Conservation (phyloP, 53 echinoderm and acorn worm genomes). For the Glandiceps talaboti region DNA sequence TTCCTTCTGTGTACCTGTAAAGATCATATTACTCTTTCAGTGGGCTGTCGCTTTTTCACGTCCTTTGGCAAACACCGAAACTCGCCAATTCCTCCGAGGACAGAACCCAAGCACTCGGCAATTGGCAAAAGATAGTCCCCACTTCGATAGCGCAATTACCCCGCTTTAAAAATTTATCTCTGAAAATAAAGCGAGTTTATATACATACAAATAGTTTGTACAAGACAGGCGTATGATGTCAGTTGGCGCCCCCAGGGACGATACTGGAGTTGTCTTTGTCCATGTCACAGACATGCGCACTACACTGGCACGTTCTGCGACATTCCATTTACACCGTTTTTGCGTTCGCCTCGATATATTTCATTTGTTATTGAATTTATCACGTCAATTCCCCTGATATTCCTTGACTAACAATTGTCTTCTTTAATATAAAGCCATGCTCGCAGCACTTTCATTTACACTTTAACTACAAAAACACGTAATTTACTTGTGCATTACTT, state of each 20-base stretch:
- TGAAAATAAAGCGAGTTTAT: background rate
- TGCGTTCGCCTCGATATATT: background rate
- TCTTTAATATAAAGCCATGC: background rate
- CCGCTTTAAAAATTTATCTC: background rate
- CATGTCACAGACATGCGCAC: background rate
- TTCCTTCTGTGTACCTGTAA: no score
- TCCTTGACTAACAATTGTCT: background rate
- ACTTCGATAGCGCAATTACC: background rate
- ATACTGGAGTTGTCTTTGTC: background rate
- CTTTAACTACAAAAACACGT: background rate
- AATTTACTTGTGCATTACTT: background rate
- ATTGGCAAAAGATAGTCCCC: background rate
- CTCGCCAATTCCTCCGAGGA: background rate
- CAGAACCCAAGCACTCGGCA: background rate
- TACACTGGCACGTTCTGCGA: background rate
- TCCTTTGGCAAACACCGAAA: background rate
- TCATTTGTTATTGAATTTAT: background rate
- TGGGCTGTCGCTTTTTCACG: background rate
- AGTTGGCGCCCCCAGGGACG: background rate
- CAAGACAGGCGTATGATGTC: background rate
- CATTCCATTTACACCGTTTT: background rate
- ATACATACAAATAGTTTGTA: background rate
- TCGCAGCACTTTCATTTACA: background rate
- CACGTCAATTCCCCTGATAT: background rate
- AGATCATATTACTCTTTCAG: no score